Conservation (phyloP, 2,888 invertebrate species). For the Xestia sexstrigata region DNA sequence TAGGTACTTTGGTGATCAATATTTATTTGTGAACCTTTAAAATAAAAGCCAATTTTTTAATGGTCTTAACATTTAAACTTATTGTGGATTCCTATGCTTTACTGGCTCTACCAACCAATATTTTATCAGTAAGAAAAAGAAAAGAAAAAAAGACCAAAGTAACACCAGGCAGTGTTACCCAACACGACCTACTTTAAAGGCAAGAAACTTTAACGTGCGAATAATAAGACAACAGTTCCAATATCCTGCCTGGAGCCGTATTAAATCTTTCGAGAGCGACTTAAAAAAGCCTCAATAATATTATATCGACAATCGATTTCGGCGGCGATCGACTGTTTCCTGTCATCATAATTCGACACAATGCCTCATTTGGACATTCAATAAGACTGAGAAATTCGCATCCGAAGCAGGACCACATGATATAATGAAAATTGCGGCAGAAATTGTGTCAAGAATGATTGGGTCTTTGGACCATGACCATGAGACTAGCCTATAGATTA, state of each 20-base stretch:
- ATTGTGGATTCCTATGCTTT: neutral
- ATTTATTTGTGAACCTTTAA: neutral
- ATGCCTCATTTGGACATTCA: constrained; percentile 51
- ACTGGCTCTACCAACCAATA: neutral
- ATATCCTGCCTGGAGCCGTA: constrained; percentile 24
- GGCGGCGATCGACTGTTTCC: constrained; percentile 42
- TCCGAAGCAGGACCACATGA: neutral
- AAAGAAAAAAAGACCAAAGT: neutral
- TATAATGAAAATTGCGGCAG: neutral
- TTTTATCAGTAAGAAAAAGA: neutral
- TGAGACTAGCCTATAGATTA: neutral
- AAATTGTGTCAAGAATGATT: neutral
- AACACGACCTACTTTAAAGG: neutral
- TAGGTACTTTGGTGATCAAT: neutral
- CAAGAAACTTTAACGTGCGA: constrained; percentile 20
- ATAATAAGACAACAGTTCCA: constrained; percentile 25
- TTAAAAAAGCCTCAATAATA: constrained; percentile 43
- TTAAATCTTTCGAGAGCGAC: constrained; percentile 42
- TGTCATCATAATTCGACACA: constrained; percentile 47
- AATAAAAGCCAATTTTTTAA: neutral
- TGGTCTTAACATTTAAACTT: no score
- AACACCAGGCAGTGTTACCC: neutral
- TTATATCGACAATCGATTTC: constrained; percentile 47
- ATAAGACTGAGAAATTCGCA: constrained; percentile 43
- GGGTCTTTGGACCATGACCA: neutral